Evolutionary conservation across 2,113 vertebrate species (phyloP), one percentile per base, ranked within the genome.

Genomic region (Paralichthys olivaceus): DNA sequence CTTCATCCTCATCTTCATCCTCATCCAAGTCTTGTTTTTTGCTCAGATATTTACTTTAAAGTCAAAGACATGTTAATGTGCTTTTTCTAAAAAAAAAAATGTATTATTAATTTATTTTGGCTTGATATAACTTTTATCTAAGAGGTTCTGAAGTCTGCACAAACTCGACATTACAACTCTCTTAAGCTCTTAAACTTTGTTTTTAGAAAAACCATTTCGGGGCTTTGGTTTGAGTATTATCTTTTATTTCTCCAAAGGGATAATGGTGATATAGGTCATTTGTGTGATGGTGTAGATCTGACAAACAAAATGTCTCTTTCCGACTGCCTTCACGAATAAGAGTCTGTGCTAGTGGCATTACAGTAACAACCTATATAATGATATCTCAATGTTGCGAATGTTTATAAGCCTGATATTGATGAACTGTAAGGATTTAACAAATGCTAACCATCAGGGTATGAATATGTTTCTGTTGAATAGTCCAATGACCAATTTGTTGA

Each of bases 21-120:
- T 28, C 47, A 9, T 70, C 53, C 26, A 7, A 66, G 59, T 79
- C 56, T 76, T 62, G 20, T 59, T 71, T 86, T 84, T 80, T 71
- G 70, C 69, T 76, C 45, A 69, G n/a, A 73, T 58, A 58, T 68
- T 70, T 70, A 62, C 77, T 86, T 72, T 47, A 73, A 81, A 84
- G 77, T 56, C 40, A 25, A 13, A 13, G 5, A 59, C 63, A 70
- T 11, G 26, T 69, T 83, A 72, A 70, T 75, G 43, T 80, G 61
- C 64, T 83, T 79, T 87, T 66, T 57, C n/a, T n/a, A n/a, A n/a
- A n/a, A 65, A 77, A 77, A 56, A 56, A 56, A 56, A 54, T 22
- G 53, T 23, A 67, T 70, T 43, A 45, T 68, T 76, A 78, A 73
- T 85, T 74, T 74, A 77, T 69, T 76, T 60, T 45, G 37, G 28